Percentiles rank a stretch among this genome's conserved stretches.
Evolutionary conservation across 2,113 vertebrate species (phyloP).

Genomic region (Podarcis raffonei): DNA sequence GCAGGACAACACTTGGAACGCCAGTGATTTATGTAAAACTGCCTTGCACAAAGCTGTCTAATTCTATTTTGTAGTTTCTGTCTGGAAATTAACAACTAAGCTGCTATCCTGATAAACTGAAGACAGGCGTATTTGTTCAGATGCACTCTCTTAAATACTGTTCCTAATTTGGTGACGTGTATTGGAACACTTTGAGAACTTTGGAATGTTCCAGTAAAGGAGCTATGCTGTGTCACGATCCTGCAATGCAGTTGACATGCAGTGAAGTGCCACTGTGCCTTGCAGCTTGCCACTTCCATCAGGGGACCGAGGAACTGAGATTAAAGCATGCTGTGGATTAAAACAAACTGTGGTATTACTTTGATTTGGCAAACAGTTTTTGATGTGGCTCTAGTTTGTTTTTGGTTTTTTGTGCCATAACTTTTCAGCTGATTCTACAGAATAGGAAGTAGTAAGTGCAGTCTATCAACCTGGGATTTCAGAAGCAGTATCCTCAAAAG

Average conservation of each 20-base stretch:
- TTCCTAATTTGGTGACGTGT: not conserved
- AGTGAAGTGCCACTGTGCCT: not conserved
- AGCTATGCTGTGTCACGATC: not conserved
- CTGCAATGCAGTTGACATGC: not conserved
- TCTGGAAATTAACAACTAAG: not conserved
- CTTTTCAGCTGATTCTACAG: not conserved
- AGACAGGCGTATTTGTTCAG: not conserved
- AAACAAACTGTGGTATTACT: not conserved
- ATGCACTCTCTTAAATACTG: not conserved
- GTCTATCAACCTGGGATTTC: not conserved
- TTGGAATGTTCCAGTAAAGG: not conserved
- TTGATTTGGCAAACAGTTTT: not conserved
- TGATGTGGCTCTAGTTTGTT: not conserved
- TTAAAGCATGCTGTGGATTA: not conserved
- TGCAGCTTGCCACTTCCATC: not conserved
- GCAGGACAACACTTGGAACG: not conserved
- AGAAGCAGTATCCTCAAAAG: too few relatives aligned
- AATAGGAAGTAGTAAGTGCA: not conserved
- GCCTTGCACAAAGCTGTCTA: not conserved
- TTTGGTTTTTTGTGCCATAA: not conserved
- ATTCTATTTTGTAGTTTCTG: conserved; percentile 6
- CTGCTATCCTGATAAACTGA: not conserved
- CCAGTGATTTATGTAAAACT: not conserved
- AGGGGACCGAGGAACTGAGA: not conserved
- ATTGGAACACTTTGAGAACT: not conserved